Evolutionary conservation across 1,140 invertebrate genomes (phyloP).

Genomic region (Platorchestia sp.): DNA sequence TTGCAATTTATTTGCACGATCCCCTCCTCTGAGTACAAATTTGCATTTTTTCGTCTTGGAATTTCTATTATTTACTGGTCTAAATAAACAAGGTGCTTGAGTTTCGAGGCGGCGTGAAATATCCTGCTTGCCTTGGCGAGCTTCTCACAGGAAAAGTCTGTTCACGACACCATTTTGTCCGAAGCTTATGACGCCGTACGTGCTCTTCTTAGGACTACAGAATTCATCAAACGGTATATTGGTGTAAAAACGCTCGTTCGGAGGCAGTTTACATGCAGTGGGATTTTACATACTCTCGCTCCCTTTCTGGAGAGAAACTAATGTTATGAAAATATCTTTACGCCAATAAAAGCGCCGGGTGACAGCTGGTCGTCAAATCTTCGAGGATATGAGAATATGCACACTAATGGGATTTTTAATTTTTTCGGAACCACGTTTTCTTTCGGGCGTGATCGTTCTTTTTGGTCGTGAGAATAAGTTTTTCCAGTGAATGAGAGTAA

Average conservation of each 20-base stretch:
- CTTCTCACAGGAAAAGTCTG: background rate
- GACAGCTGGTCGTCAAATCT: background rate
- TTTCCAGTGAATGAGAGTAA: background rate
- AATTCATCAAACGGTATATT: background rate
- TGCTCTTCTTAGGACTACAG: background rate
- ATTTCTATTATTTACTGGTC: slow-evolving; percentile 48
- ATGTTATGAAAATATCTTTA: background rate
- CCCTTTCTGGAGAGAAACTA: background rate
- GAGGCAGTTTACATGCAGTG: background rate
- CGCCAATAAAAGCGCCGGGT: background rate
- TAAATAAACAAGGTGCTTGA: slow-evolving; percentile 44
- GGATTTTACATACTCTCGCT: background rate
- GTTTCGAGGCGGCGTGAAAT: slow-evolving; percentile 49
- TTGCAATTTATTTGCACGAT: slow-evolving; percentile 41
- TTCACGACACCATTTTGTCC: background rate
- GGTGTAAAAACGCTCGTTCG: background rate
- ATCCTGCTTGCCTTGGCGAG: slow-evolving; percentile 36
- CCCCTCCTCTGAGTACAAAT: slow-evolving; percentile 18
- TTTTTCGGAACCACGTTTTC: background rate
- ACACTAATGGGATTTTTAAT: background rate
- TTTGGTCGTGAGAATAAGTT: background rate
- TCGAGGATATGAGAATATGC: no score
- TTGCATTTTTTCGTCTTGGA: slow-evolving; percentile 50
- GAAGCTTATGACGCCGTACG: background rate
- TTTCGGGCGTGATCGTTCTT: background rate